Percentiles rank a stretch among this genome's conserved stretches.
Conservation (phyloP, 2,888 invertebrate genomes). For the Napeogenes inachia region DNA sequence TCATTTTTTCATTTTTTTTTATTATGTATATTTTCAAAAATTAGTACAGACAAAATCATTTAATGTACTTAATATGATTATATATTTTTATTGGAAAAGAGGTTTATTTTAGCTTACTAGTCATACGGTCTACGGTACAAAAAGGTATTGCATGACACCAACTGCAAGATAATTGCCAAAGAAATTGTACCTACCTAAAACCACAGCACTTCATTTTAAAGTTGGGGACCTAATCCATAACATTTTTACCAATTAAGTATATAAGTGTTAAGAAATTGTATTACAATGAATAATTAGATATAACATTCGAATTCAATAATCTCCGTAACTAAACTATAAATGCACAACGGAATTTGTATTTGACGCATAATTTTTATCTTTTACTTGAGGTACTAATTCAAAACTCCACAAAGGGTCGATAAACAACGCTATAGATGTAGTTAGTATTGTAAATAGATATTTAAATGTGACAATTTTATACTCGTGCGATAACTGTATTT, state of each 20-base stretch:
- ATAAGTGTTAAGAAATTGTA: conserved; percentile 28
- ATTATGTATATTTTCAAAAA: too few species aligned
- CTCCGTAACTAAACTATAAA: conserved; percentile 25
- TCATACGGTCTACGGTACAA: background rate
- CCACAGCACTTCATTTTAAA: conserved; percentile 14
- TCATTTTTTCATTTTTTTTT: too few species aligned
- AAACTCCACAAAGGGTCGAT: conserved; percentile 46
- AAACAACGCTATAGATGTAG: conserved; percentile 56
- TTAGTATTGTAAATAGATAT: conserved; percentile 63
- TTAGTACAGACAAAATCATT: too few species aligned
- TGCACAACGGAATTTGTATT: conserved; percentile 30
- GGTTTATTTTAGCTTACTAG: too few species aligned
- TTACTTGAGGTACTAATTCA: conserved; percentile 41
- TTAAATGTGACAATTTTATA: conserved; percentile 61
- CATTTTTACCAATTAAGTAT: conserved; percentile 14
- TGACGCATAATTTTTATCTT: conserved; percentile 26
- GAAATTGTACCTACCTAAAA: conserved; percentile 21
- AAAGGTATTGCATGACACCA: background rate
- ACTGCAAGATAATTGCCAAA: conserved; percentile 23
- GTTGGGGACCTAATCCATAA: conserved; percentile 11
- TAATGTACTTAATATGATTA: too few species aligned
- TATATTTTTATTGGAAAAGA: too few species aligned
- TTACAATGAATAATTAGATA: conserved; percentile 25
- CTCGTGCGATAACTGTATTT: conserved; percentile 49
- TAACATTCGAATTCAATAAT: conserved; percentile 23